Conservation (phyloP, 2,888 invertebrate species). For the Eudemis profundana region DNA sequence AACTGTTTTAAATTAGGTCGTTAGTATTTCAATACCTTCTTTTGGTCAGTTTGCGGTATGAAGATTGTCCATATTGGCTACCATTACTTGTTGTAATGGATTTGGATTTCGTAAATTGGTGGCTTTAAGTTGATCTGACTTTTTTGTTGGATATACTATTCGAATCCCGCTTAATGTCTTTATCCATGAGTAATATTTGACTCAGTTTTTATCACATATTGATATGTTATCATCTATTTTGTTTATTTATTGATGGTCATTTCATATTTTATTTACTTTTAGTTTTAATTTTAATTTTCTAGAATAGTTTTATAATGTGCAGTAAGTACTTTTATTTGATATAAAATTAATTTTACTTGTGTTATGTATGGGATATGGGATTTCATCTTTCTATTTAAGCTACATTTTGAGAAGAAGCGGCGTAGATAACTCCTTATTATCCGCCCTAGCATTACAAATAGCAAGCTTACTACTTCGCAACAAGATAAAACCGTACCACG, state of each 20-base stretch:
- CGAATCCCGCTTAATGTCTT: too few species aligned
- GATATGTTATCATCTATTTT: too few species aligned
- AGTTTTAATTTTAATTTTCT: too few species aligned
- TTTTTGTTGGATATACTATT: neutral
- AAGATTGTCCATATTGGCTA: constrained; percentile 13
- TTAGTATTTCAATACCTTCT: constrained; percentile 30
- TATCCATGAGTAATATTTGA: too few species aligned
- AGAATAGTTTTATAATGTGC: too few species aligned
- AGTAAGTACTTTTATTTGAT: too few species aligned
- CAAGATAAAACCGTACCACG: constrained; percentile 23
- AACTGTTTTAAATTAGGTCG: constrained; percentile 8
- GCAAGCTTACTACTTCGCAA: constrained; percentile 10
- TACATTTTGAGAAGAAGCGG: neutral
- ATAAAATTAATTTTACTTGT: too few species aligned
- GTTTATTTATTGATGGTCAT: too few species aligned
- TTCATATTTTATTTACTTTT: too few species aligned
- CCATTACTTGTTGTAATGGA: constrained; percentile 2
- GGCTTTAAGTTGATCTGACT: neutral
- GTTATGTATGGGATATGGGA: too few species aligned
- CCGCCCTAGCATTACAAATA: neutral
- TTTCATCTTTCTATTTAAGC: too few species aligned
- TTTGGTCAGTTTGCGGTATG: constrained; percentile 8
- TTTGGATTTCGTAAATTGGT: constrained; percentile 2
- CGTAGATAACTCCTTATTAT: neutral
- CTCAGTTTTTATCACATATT: too few species aligned